These are phyloP conservation scores for Nymphalis c-album DNA, from an alignment of 2,888 invertebrate genomes.

Conservation along the genomic window DNA sequence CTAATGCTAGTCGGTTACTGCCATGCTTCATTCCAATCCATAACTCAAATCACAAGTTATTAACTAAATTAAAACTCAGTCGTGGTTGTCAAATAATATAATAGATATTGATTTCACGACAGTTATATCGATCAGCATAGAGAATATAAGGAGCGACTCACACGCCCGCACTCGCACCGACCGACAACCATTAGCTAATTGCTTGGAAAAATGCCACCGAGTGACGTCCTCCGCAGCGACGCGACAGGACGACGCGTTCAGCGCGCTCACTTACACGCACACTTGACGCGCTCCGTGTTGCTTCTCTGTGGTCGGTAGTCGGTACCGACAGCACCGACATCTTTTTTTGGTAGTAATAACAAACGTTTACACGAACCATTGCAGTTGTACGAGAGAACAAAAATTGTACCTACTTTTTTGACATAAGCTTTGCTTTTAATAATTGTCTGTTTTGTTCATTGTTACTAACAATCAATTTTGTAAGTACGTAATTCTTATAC, in stretches of 20 bases:
- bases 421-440: background rate
- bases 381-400: background rate
- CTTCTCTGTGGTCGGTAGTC: background rate
- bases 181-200: constrained; percentile 41
- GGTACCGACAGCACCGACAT: background rate
- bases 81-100: too few species aligned
- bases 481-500: too few species aligned
- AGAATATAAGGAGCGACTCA: background rate
- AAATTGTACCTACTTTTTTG: background rate
- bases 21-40: too few species aligned
- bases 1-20: too few species aligned
- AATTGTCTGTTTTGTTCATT: too few species aligned
- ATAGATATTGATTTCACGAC: too few species aligned
- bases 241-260: constrained; percentile 1
- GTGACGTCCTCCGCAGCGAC: constrained; percentile 22
- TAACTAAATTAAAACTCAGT: too few species aligned
- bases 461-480: too few species aligned
- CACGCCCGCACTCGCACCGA: constrained; percentile 19
- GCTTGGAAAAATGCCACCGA: constrained; percentile 40
- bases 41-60: too few species aligned
- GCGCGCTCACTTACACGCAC: constrained; percentile 2
- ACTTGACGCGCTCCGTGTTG: constrained; percentile 15
- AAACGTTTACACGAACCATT: constrained; percentile 3
- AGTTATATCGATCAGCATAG: background rate
- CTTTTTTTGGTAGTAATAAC: background rate